Percentiles rank a stretch among this genome's conserved stretches.
phyloP scores from a whole-genome alignment of 2,797 vertebrate genomes.

The Mus spretus region DNA sequence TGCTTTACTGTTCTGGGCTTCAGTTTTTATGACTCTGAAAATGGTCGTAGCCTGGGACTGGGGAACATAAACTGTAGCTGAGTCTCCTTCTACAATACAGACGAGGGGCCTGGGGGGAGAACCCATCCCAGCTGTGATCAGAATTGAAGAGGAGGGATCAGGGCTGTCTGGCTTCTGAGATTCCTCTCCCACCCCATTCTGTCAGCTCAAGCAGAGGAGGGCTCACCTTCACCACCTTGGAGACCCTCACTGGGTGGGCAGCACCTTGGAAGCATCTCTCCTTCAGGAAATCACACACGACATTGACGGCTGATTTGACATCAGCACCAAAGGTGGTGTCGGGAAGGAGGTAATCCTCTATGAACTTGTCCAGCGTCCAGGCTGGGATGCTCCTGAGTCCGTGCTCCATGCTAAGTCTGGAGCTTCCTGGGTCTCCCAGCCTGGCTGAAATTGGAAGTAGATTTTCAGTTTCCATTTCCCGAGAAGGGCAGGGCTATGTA shows the following conservation, averaged over 20 bases:
- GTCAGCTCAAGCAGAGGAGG: neutral
- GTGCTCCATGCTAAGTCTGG: rapidly evolving
- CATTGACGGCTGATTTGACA: neutral
- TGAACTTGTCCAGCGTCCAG: slow-evolving; percentile 49
- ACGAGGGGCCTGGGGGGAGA: neutral
- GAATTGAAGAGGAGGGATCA: neutral
- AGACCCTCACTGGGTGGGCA: neutral
- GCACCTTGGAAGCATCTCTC: neutral
- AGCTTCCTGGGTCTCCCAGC: rapidly evolving
- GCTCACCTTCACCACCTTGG: slow-evolving; percentile 83
- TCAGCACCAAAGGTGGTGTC: rapidly evolving
- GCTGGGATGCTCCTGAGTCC: rapidly evolving
- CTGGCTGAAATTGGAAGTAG: rapidly evolving
- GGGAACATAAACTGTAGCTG: neutral
- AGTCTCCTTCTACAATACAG: neutral
- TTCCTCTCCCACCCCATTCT: rapidly evolving
- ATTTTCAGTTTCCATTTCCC: slow-evolving; percentile 45
- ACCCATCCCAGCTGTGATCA: neutral
- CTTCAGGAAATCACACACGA: slow-evolving; percentile 78
- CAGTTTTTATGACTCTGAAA: slow-evolving; percentile 4
- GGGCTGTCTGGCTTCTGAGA: neutral
- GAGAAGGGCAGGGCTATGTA: neutral
- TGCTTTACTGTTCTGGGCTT: neutral
- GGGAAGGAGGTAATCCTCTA: slow-evolving; percentile 31
- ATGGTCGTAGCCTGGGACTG: neutral